phyloP scores from a whole-genome alignment of 2,888 invertebrate species.

The Netelia fuscicornis region DNA sequence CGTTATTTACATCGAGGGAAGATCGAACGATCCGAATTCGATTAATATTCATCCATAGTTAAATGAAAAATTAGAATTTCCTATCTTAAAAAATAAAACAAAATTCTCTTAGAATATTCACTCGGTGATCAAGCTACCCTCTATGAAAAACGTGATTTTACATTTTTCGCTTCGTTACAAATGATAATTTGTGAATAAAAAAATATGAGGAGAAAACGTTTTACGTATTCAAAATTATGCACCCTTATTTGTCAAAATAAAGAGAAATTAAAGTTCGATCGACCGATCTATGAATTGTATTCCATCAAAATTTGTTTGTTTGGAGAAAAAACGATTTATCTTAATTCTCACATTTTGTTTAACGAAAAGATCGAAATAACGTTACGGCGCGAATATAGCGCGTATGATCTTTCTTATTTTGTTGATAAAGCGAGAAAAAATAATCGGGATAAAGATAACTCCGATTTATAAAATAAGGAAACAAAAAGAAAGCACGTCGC shows the following conservation, averaged over 20 bases:
- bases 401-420: background rate
- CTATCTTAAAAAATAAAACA: background rate
- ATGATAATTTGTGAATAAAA: too few relatives aligned
- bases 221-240: too few relatives aligned
- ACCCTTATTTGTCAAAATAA: background rate
- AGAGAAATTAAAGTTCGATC: background rate
- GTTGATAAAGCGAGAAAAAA: background rate
- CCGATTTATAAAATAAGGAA: background rate
- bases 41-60: background rate
- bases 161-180: too few relatives aligned
- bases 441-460: constrained; percentile 1
- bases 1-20: too few relatives aligned
- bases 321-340: background rate
- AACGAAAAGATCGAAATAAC: background rate
- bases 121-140: background rate
- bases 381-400: background rate
- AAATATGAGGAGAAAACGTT: too few relatives aligned
- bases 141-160: background rate
- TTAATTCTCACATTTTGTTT: background rate
- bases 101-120: background rate
- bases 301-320: too few relatives aligned
- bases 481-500: constrained; percentile 1
- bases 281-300: too few relatives aligned
- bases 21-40: background rate
- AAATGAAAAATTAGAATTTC: too few relatives aligned